A percentile compares a stretch with the other conserved stretches of the same genome.
These are phyloP conservation scores for Idris sp. DNA, from an alignment of 1,140 invertebrate species.

Conservation along the genomic window DNA sequence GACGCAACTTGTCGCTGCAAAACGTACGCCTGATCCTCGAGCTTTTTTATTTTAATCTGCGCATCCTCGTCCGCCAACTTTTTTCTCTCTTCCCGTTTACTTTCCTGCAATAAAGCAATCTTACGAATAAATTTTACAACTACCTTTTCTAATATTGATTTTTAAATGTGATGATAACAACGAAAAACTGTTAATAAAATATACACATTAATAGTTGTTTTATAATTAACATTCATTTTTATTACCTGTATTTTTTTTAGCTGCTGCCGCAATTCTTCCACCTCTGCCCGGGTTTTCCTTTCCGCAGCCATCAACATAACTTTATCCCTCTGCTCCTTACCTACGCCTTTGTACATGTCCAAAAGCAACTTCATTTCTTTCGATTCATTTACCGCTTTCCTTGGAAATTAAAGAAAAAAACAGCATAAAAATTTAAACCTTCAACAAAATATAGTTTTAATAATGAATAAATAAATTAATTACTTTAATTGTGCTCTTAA, in stretches of 20 bases:
- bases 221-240: slow-evolving; percentile 13
- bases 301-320: slow-evolving; percentile 97
- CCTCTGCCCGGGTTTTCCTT: slow-evolving; percentile 91
- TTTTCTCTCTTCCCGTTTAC: slow-evolving; percentile 93
- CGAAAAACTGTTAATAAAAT: slow-evolving; percentile 1
- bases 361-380: slow-evolving; percentile 95
- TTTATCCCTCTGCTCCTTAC: slow-evolving; percentile 97
- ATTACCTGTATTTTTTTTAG: slow-evolving; percentile 88
- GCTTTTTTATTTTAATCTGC: slow-evolving; percentile 94
- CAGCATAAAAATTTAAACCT: background rate
- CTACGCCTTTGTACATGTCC: slow-evolving; percentile 98
- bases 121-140: slow-evolving; percentile 56
- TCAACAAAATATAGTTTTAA: background rate
- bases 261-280: slow-evolving; percentile 92
- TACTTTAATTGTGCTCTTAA: slow-evolving; percentile 95
- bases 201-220: too few relatives aligned
- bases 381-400: slow-evolving; percentile 94
- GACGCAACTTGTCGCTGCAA: slow-evolving; percentile 89
- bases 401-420: slow-evolving; percentile 70
- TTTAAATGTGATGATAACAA: slow-evolving; percentile 9
- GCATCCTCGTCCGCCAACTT: slow-evolving; percentile 97
- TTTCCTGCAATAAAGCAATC: slow-evolving; percentile 82
- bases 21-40: slow-evolving; percentile 93
- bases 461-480: slow-evolving; percentile 63
- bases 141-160: slow-evolving; percentile 27